These are phyloP conservation scores for Salminus brasiliensis DNA, from an alignment of 2,113 vertebrate species.

Conservation along the genomic window DNA sequence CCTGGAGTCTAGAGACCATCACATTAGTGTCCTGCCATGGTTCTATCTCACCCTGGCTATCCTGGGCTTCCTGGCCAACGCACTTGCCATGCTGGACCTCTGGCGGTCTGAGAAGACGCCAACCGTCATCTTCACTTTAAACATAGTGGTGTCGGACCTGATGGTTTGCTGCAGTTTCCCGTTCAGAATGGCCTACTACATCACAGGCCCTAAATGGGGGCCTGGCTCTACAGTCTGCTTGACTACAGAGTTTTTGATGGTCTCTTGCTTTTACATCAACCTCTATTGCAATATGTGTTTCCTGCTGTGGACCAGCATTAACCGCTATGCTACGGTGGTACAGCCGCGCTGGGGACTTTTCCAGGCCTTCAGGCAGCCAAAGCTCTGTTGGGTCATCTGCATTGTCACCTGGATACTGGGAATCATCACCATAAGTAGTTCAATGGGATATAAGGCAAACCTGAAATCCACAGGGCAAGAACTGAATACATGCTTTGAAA, in stretches of 20 bases:
- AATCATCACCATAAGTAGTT: not conserved
- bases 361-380: slow-evolving; percentile 9
- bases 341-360: slow-evolving; percentile 2
- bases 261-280: slow-evolving; percentile 46
- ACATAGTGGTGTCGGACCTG: slow-evolving; percentile 49
- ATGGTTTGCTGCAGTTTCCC: slow-evolving; percentile 51
- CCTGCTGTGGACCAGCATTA: slow-evolving; percentile 52
- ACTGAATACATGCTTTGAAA: slow-evolving; percentile 36
- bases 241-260: not conserved
- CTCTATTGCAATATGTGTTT: slow-evolving; percentile 52
- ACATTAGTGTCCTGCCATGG: slow-evolving; percentile 38
- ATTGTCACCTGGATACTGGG: slow-evolving; percentile 24
- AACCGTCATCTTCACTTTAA: slow-evolving; percentile 42
- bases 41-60: slow-evolving; percentile 41
- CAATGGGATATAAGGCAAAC: not conserved
- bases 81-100: slow-evolving; percentile 27
- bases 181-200: slow-evolving; percentile 38
- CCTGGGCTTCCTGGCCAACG: slow-evolving; percentile 47
- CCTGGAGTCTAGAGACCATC: not conserved
- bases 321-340: slow-evolving; percentile 42
- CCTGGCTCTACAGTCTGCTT: slow-evolving; percentile 4
- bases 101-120: slow-evolving; percentile 39
- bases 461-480: not conserved
- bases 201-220: not conserved
- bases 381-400: slow-evolving; percentile 24